These are phyloP conservation scores for Eupeodes luniger DNA, from an alignment of 2,888 invertebrate species.

Conservation along the genomic window DNA sequence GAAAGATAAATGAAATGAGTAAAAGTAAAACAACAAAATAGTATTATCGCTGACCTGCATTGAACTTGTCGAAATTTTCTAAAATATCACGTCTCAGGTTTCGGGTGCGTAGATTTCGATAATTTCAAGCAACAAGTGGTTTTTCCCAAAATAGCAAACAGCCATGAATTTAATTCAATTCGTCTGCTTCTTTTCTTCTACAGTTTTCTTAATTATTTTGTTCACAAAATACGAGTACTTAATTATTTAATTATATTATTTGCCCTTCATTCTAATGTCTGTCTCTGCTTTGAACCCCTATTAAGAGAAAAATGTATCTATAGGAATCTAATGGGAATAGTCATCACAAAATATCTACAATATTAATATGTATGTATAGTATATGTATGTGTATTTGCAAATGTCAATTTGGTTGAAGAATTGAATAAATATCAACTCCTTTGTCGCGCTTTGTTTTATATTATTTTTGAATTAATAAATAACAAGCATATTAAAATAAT, in stretches of 20 bases:
- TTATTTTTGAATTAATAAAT: constrained; percentile 11
- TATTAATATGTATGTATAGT: background rate
- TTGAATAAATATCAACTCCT: constrained; percentile 18
- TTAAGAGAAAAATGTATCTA: background rate
- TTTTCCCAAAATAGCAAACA: background rate
- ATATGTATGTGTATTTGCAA: background rate
- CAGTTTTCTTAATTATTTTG: too few species aligned
- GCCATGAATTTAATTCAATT: background rate
- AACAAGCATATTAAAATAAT: constrained; percentile 37
- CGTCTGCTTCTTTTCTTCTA: background rate
- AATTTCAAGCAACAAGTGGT: background rate
- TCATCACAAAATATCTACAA: too few species aligned
- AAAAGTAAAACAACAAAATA: background rate
- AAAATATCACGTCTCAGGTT: background rate
- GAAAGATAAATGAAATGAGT: background rate
- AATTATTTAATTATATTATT: background rate
- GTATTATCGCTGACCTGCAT: constrained; percentile 13
- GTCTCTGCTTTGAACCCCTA: background rate
- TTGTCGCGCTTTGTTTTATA: constrained; percentile 8
- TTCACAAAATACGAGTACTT: too few species aligned
- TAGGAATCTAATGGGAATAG: background rate
- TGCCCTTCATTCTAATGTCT: background rate
- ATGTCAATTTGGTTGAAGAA: constrained; percentile 1
- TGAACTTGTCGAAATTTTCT: constrained; percentile 12
- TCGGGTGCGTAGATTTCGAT: background rate